Evolutionary conservation across 2,113 vertebrate genomes (phyloP).

Genomic region (Grammomys surdaster): DNA sequence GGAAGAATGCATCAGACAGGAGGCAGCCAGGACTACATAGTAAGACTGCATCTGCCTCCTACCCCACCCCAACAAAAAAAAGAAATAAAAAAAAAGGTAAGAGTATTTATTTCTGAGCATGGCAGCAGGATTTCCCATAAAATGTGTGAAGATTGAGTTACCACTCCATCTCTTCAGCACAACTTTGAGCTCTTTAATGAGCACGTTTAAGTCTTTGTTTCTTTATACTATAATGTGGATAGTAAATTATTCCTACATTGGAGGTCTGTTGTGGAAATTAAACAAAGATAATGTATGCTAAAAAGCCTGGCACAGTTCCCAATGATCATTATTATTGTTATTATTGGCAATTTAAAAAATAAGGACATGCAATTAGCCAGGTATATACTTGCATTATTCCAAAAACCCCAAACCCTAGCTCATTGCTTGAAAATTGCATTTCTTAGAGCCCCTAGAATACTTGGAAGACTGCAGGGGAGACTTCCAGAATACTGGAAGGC

Average conservation of each 20-base stretch:
- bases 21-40: background rate
- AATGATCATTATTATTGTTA: background rate
- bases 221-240: background rate
- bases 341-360: constrained; percentile 31
- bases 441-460: background rate
- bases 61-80: background rate
- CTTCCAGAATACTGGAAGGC: background rate
- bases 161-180: background rate
- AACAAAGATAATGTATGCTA: background rate
- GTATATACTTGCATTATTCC: background rate
- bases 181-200: background rate
- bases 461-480: background rate
- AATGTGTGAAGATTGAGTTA: background rate
- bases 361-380: background rate
- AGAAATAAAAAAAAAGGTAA: background rate
- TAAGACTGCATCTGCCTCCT: too few relatives aligned
- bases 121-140: background rate
- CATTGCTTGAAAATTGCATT: background rate
- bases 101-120: background rate
- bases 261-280: background rate
- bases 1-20: background rate
- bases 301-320: background rate
- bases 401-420: background rate
- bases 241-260: background rate
- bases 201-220: background rate